phyloP scores from a whole-genome alignment of 2,113 vertebrate species.

The Myrmophylax atrothorax region DNA sequence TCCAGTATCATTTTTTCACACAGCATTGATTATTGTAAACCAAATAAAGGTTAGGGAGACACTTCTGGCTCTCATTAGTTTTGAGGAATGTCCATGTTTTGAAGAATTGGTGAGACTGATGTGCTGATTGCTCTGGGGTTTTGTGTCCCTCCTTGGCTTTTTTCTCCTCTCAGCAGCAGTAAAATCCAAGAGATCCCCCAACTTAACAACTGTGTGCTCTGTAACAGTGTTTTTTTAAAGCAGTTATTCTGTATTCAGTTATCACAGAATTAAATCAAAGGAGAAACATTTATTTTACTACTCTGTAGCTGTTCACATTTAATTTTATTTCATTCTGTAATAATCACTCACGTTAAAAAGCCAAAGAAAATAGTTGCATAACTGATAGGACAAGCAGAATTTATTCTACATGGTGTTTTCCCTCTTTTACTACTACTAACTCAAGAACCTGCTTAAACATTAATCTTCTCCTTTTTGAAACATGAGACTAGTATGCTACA shows the following conservation, averaged over 20 bases:
- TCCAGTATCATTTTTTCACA: background rate
- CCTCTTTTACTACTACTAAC: background rate
- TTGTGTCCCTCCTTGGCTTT: background rate
- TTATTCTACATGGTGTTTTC: background rate
- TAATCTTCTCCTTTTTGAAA: conserved; percentile 62
- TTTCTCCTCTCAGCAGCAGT: background rate
- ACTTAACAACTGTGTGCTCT: background rate
- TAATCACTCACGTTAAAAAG: background rate
- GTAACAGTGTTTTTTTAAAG: background rate
- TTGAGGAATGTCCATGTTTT: background rate
- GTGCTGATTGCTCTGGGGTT: background rate
- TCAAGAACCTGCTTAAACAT: conserved; percentile 16
- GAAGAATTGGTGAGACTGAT: background rate
- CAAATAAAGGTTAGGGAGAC: background rate
- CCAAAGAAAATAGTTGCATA: background rate
- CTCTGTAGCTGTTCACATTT: background rate
- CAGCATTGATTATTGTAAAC: background rate
- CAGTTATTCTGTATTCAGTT: background rate
- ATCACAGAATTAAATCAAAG: background rate
- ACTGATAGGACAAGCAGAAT: background rate
- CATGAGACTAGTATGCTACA: conserved; percentile 17
- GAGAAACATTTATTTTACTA: background rate
- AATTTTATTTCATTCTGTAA: background rate
- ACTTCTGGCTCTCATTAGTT: background rate
- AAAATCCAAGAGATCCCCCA: background rate